Conservation (phyloP, 2,113 vertebrate genomes). For the Irena cyanogastra region DNA sequence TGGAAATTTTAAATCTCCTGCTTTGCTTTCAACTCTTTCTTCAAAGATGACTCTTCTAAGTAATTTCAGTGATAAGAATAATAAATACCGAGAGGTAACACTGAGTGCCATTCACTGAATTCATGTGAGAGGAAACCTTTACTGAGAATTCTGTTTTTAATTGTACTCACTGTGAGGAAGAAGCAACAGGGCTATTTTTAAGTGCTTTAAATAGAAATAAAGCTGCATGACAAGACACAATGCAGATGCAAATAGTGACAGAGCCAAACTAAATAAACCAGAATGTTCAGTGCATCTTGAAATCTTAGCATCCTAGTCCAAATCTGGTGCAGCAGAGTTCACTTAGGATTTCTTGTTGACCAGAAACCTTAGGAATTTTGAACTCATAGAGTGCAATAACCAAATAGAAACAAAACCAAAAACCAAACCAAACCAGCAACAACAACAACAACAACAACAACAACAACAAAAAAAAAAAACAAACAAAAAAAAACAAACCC, state of each 20-base stretch:
- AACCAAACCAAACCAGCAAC: too few relatives aligned
- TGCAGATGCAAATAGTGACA: background rate
- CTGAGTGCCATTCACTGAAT: background rate
- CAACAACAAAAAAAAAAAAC: background rate
- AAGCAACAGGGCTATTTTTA: conserved; percentile 5
- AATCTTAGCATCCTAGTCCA: background rate
- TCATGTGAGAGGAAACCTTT: background rate
- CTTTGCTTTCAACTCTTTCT: background rate
- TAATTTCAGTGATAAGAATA: background rate
- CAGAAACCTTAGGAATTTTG: background rate
- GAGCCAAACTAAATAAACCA: conserved; percentile 38
- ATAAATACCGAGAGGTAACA: background rate
- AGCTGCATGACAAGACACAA: background rate
- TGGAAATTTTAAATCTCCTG: background rate
- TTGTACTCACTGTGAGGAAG: background rate
- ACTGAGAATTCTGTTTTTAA: background rate
- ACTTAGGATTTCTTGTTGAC: background rate
- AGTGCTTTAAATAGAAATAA: background rate
- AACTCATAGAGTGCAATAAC: background rate
- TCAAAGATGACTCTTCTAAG: background rate
- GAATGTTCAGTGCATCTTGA: conserved; percentile 12
- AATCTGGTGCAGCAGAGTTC: background rate
- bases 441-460: background rate
- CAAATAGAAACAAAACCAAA: background rate
- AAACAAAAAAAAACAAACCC: background rate